Evolutionary conservation across 2,113 vertebrate genomes (phyloP), one percentile per base, ranked within the genome.

Genomic region (Grantiella picta): DNA sequence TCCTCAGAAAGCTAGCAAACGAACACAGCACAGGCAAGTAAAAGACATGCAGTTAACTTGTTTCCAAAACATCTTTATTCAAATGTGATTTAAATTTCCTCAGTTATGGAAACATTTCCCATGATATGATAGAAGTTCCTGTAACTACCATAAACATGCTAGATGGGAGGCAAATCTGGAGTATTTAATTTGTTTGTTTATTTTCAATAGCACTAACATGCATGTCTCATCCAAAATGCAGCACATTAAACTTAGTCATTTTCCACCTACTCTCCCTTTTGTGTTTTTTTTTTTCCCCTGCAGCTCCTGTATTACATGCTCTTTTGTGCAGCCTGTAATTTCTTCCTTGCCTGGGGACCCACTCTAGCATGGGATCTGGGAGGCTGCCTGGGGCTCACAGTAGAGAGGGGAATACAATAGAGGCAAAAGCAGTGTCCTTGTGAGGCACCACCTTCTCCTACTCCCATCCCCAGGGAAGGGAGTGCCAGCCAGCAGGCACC

Each of bases 31-130:
- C 21, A 73, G 54, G 56, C 59, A 83, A 92, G 60, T 53, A 42
- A 92, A 95, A 94, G 40, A 83, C n/a, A 49, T 14, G 36, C 69
- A 73, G 56, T 88, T 83, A 83, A 73, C 76, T 94, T 96, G 92
- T 95, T 96, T 94, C 69, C 86, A 90, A 96, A 96, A 93, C 72
- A 89, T 86, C 56, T 83, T 93, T 86, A 93, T 86, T 96, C 65
- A 92, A 93, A 89, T 82, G 56, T 60, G 76, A 93, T 88, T 73
- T 94, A 53, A 89, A 93, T 94, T 89, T 86, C 69, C 61, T 83
- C 36, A 64, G 72, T 90, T 92, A 66, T 81, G 82, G 86, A 89
- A 93, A 88, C 76, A 86, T 95, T 93, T 86, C 86, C 76, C 40
- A 49, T 70, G 70, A 31, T 76, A 57, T 6, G 63, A 70, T 73